Evolutionary conservation across 2,797 vertebrate genomes (phyloP).

Genomic region (Phaenicophaeus curvirostris): DNA sequence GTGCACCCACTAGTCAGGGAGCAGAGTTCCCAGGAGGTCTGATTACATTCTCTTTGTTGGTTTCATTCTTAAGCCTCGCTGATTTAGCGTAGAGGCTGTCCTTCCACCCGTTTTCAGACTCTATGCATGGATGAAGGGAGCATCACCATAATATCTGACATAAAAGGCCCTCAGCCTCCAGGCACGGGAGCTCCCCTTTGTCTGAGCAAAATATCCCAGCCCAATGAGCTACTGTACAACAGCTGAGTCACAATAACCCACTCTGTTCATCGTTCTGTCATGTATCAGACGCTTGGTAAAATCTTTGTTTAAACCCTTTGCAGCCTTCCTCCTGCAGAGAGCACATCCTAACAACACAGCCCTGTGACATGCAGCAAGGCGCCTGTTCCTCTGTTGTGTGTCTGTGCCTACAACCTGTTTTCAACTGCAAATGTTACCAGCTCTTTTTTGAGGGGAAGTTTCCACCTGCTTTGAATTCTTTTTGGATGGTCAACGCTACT

Average conservation of each 20-base stretch:
- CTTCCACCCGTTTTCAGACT: neutral
- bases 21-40: neutral
- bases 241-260: neutral
- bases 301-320: neutral
- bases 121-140: rapidly evolving
- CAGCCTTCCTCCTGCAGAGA: neutral
- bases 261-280: neutral
- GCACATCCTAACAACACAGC: neutral
- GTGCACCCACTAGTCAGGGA: neutral
- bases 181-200: neutral
- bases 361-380: neutral
- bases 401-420: neutral
- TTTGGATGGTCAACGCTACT: neutral
- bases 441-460: neutral
- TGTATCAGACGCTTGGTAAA: neutral
- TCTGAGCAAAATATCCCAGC: neutral
- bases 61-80: neutral
- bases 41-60: neutral
- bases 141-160: neutral
- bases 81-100: neutral
- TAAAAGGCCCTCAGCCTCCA: neutral
- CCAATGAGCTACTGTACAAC: neutral
- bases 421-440: neutral
- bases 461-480: neutral
- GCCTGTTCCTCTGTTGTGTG: neutral